Evolutionary conservation across 92 coral and sea anemone genomes (phyloP), one percentile per base, ranked within the genome.

Genomic region (Porites rus): DNA sequence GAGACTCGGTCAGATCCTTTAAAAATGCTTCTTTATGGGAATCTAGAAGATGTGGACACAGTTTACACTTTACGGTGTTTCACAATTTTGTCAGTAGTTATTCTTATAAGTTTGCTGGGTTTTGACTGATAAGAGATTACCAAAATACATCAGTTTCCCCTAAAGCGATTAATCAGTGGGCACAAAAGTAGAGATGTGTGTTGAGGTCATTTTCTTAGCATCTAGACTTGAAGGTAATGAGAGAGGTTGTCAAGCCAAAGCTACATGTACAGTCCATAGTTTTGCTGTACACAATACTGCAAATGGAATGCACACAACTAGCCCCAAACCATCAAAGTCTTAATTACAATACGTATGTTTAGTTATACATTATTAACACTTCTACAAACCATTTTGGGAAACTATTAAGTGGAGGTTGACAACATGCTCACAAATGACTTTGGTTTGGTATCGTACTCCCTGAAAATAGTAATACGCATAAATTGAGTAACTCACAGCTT

Each of bases 371-470:
- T 54, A 76, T 13, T 5, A 61, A 51, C 14, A 14, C 6, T 8
- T 46, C 13, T 19, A 58, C 87, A 58, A 67, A 96, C 99, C 98
- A 77, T 17, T n/a, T 20, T 86, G 84, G 19, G 88, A 80, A 6
- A 84, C 90, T 51, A 56, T 71, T 9, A 84, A 75, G 72, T 97
- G 99, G 66, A 89, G 87, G 62, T 80, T 93, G 62, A 97, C 90
- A 51, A 95, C 98, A 74, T 92, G 88, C 74, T 97, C 96, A 84
- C 94, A 97, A 79, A 97, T 92, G 25, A 93, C 90, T 54, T 88
- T 90, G n/a, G 97, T 95, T 70, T 95, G 94, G 38, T 97, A 90
- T 22, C 99, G 84, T 61, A 96, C 91, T 8, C 95, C 96, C 99
- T 96, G 88, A 65, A 51, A 75, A 66, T n/a, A 43, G 53, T 83